These are phyloP conservation scores for Coregonus clupeaformis DNA, from an alignment of 2,113 vertebrate species.

Conservation along the genomic window DNA sequence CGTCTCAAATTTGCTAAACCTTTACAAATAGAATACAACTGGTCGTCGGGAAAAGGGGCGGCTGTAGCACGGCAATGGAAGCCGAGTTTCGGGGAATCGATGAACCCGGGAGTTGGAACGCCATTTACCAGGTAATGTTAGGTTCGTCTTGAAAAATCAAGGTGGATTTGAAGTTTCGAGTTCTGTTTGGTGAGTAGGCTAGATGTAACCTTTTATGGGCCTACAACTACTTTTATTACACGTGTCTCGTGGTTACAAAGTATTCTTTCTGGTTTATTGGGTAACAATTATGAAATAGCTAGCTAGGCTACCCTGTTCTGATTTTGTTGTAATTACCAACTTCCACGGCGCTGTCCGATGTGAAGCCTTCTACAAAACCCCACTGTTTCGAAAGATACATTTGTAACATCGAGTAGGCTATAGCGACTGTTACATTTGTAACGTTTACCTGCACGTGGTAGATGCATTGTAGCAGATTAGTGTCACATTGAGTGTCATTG, in stretches of 20 bases:
- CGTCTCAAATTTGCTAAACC: background rate
- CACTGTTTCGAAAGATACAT: too few relatives aligned
- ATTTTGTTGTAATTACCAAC: too few relatives aligned
- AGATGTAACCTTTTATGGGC: background rate
- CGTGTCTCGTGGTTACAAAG: background rate
- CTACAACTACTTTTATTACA: background rate
- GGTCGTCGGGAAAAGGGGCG: conserved; percentile 32
- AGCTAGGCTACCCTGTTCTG: too few relatives aligned
- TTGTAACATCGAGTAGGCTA: too few relatives aligned
- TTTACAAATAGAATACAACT: conserved; percentile 9
- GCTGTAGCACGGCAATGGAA: conserved; percentile 79
- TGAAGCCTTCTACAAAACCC: too few relatives aligned
- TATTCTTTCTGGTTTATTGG: too few relatives aligned
- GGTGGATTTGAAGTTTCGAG: conserved; percentile 28
- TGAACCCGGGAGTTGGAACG: conserved; percentile 84
- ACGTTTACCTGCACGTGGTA: too few relatives aligned
- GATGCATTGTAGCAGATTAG: too few relatives aligned
- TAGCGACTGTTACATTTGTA: too few relatives aligned
- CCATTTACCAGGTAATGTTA: conserved; percentile 86
- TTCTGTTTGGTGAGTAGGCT: background rate
- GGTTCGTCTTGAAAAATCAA: conserved; percentile 18
- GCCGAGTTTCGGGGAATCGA: conserved; percentile 92
- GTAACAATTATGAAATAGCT: too few relatives aligned
- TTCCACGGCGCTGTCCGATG: too few relatives aligned
- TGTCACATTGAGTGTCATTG: too few relatives aligned